These are phyloP conservation scores for Varroa destructor DNA, from an alignment of 1,140 invertebrate genomes.

Conservation along the genomic window DNA sequence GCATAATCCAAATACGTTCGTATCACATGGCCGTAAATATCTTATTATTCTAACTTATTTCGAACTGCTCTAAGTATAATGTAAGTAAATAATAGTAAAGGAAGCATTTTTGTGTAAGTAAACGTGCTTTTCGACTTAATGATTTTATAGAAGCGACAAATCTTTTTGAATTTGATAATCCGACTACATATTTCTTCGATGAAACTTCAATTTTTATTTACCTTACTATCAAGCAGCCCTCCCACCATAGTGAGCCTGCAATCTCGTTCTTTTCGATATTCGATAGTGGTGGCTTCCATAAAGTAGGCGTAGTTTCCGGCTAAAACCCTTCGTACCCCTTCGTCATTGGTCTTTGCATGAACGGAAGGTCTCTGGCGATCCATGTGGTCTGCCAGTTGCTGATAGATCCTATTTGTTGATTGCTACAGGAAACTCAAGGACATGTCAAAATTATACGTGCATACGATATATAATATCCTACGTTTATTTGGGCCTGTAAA, in stretches of 20 bases:
- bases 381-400: constrained; percentile 62
- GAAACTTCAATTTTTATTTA: constrained; percentile 40
- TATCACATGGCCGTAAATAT: no score
- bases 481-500: neutral
- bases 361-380: constrained; percentile 44
- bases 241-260: constrained; percentile 44
- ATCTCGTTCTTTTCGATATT: constrained; percentile 42
- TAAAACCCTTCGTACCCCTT: constrained; percentile 44
- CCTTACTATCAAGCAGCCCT: constrained; percentile 43
- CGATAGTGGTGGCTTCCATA: constrained; percentile 45
- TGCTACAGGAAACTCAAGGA: constrained; percentile 48
- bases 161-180: no score
- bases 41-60: no score
- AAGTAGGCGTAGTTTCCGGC: constrained; percentile 43
- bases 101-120: no score
- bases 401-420: constrained; percentile 70
- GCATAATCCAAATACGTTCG: no score
- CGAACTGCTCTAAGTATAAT: no score
- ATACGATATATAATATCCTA: neutral
- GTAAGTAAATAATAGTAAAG: no score
- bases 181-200: no score
- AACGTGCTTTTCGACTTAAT: no score
- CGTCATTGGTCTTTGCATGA: constrained; percentile 41
- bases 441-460: constrained; percentile 4
- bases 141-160: no score